These are phyloP conservation scores for Murina feae DNA, from an alignment of 2,113 vertebrate species.

Conservation along the genomic window DNA sequence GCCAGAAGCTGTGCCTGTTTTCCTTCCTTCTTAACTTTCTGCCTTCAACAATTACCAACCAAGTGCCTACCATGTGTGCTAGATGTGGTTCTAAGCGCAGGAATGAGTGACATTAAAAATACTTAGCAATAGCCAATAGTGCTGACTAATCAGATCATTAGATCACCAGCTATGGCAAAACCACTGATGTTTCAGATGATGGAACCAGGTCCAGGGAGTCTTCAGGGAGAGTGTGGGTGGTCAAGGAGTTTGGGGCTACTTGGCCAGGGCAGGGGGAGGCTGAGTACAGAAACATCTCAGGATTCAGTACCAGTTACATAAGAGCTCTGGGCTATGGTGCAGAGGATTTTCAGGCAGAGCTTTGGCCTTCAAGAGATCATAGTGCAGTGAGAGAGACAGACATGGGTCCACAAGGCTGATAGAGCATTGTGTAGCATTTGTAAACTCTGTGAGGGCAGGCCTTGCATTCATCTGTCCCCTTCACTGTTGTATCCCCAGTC, in stretches of 20 bases:
- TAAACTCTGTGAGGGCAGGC: neutral
- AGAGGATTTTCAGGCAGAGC: neutral
- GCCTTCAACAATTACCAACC: neutral
- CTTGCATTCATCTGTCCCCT: neutral
- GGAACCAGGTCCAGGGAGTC: neutral
- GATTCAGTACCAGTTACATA: neutral
- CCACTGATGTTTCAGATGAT: neutral
- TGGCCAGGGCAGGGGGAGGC: too few species aligned
- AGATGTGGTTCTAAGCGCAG: neutral
- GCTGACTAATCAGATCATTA: neutral
- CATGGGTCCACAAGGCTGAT: neutral
- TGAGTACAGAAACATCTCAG: neutral
- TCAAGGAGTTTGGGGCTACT: neutral
- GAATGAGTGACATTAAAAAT: neutral
- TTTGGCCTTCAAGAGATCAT: neutral
- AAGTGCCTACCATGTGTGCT: neutral
- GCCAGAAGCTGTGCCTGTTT: neutral
- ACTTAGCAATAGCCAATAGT: rapidly evolving
- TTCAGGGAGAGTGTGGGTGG: neutral
- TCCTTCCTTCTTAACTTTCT: neutral
- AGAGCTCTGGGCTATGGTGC: neutral
- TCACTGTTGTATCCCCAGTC: neutral
- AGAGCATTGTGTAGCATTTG: neutral
- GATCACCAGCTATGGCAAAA: neutral
- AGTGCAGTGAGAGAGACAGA: neutral